These are phyloP conservation scores for Drosophila barbarae DNA, from an alignment of 2,888 invertebrate species.

Conservation along the genomic window DNA sequence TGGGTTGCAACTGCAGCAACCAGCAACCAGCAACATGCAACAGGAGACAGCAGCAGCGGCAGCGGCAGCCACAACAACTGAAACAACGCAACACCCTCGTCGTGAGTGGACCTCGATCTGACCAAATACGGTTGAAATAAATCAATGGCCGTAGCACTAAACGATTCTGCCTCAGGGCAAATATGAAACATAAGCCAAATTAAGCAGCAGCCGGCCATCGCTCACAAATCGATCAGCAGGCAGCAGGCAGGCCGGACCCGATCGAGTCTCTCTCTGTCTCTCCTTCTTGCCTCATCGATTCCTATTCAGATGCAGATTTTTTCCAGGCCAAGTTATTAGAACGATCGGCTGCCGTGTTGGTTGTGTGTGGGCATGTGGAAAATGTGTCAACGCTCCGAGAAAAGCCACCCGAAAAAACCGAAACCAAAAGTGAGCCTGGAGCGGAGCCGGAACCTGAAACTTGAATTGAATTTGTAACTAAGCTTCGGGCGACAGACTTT, in stretches of 20 bases:
- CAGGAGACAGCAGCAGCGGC: conserved; percentile 21
- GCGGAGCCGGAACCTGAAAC: conserved; percentile 23
- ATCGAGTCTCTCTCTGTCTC: not conserved
- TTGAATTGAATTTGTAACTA: conserved; percentile 41
- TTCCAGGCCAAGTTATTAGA: conserved; percentile 29
- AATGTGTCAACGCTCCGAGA: conserved; percentile 68
- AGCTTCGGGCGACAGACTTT: conserved; percentile 66
- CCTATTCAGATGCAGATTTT: conserved; percentile 24
- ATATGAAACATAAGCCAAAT: conserved; percentile 59
- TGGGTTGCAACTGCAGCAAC: conserved; percentile 29
- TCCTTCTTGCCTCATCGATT: conserved; percentile 1
- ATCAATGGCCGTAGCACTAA: conserved; percentile 48
- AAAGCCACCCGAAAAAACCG: conserved; percentile 12
- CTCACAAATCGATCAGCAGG: conserved; percentile 66
- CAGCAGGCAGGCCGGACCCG: not conserved
- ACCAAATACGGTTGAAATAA: conserved; percentile 49
- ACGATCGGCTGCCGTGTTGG: conserved; percentile 17
- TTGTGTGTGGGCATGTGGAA: conserved; percentile 59
- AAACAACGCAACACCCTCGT: conserved; percentile 34
- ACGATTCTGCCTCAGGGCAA: conserved; percentile 54
- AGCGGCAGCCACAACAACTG: conserved; percentile 8
- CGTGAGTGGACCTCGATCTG: conserved; percentile 38
- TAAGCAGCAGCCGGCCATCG: conserved; percentile 47
- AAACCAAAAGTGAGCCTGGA: conserved; percentile 36
- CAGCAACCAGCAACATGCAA: conserved; percentile 30